Percentiles rank a stretch among this genome's conserved stretches.
Evolutionary conservation across 2,888 invertebrate species (phyloP).

Genomic region (Heliconius cydno): DNA sequence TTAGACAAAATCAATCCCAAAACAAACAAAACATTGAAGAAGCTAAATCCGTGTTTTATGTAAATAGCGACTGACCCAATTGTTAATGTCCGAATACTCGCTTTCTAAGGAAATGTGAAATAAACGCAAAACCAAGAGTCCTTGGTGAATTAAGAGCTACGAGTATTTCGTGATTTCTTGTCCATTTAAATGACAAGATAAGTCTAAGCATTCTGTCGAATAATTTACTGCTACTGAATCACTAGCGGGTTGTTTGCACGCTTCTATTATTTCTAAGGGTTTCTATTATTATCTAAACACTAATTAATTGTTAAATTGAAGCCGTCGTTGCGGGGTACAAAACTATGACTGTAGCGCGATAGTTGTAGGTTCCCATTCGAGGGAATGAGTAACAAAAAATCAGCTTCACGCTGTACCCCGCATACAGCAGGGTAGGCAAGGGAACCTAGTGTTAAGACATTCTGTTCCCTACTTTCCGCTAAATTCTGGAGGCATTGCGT

Average conservation of each 20-base stretch:
- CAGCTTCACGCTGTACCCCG: no score
- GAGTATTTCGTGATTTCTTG: conserved; percentile 37
- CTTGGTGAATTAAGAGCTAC: conserved; percentile 37
- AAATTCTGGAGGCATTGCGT: no score
- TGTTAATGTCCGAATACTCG: conserved; percentile 28
- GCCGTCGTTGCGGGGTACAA: no score
- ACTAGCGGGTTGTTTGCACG: conserved; percentile 34
- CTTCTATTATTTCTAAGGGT: neutral
- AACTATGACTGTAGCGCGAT: no score
- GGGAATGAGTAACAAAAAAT: no score
- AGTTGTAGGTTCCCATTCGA: no score
- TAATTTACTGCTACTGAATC: conserved; percentile 44
- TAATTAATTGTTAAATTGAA: conserved; percentile 18
- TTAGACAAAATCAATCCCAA: neutral
- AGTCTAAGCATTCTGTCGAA: conserved; percentile 41
- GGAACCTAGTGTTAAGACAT: no score
- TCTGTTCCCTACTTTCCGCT: no score
- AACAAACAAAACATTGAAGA: conserved; percentile 17
- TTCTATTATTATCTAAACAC: conserved; percentile 34
- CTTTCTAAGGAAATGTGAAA: conserved; percentile 35
- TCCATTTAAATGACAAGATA: conserved; percentile 41
- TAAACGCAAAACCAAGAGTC: conserved; percentile 30
- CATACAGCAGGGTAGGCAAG: no score
- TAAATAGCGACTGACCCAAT: conserved; percentile 24
- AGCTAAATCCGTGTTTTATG: conserved; percentile 21